phyloP scores from a whole-genome alignment of 2,113 vertebrate species.

The Sinocyclocheilus maitianheensis region DNA sequence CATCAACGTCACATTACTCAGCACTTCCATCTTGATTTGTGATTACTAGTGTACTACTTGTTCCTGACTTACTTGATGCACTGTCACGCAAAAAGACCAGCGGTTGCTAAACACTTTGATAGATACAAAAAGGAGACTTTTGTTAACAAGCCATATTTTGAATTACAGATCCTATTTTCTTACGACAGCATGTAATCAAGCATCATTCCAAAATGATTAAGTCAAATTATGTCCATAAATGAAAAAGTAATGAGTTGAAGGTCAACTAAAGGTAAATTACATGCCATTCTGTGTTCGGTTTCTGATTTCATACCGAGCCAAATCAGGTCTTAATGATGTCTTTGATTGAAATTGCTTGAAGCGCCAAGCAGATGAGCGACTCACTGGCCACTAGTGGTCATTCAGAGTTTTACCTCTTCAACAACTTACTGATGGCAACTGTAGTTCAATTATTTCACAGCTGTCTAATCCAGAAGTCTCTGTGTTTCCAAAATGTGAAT shows the following conservation, averaged over 20 bases:
- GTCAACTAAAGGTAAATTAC: constrained; percentile 34
- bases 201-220: background rate
- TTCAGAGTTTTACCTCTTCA: background rate
- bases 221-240: constrained; percentile 8
- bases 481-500: background rate
- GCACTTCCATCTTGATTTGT: constrained; percentile 25
- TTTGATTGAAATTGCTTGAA: constrained; percentile 33
- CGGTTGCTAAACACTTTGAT: background rate
- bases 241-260: constrained; percentile 33
- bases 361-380: background rate
- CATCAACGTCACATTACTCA: constrained; percentile 41
- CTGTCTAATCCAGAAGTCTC: background rate
- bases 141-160: background rate
- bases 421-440: background rate
- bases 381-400: background rate
- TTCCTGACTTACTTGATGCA: background rate
- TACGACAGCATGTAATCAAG: background rate
- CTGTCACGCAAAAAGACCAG: constrained; percentile 13
- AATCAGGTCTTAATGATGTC: constrained; percentile 37
- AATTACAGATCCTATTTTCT: background rate
- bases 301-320: constrained; percentile 27
- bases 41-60: constrained; percentile 7
- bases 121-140: background rate
- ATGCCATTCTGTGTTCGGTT: constrained; percentile 28
- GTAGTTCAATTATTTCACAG: background rate